phyloP scores from a whole-genome alignment of 2,797 vertebrate genomes.

The Leptoclinus maculatus region DNA sequence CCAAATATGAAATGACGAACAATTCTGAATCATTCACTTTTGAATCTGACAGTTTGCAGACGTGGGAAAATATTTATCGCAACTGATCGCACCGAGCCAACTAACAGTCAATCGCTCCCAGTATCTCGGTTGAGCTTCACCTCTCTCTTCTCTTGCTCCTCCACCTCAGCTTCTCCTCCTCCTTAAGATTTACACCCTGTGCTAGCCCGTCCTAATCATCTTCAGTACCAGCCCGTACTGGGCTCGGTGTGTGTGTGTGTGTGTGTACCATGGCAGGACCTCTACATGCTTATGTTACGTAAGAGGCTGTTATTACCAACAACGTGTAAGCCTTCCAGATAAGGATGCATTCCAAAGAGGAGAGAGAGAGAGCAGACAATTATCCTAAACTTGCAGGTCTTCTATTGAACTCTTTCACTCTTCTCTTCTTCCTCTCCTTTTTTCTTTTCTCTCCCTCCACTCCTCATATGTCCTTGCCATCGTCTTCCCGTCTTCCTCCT shows the following conservation, averaged over 20 bases:
- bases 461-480: background rate
- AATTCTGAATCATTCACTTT: background rate
- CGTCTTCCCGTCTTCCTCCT: background rate
- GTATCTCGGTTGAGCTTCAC: background rate
- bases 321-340: conserved; percentile 39
- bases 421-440: background rate
- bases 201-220: conserved; percentile 27
- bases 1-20: background rate
- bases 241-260: conserved; percentile 4
- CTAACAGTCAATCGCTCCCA: background rate
- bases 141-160: background rate
- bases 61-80: background rate
- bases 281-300: conserved; percentile 23
- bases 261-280: conserved; percentile 9
- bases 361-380: background rate
- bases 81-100: no score
- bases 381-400: conserved; percentile 2
- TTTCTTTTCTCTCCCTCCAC: background rate
- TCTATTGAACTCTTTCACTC: background rate
- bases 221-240: conserved; percentile 51
- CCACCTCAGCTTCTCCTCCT: background rate
- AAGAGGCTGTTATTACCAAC: conserved; percentile 39
- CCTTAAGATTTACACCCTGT: conserved; percentile 14
- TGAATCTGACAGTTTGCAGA: background rate
- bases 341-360: conserved; percentile 45